These are phyloP conservation scores for Labeo calbasu DNA, from an alignment of 2,797 vertebrate genomes.

Conservation along the genomic window DNA sequence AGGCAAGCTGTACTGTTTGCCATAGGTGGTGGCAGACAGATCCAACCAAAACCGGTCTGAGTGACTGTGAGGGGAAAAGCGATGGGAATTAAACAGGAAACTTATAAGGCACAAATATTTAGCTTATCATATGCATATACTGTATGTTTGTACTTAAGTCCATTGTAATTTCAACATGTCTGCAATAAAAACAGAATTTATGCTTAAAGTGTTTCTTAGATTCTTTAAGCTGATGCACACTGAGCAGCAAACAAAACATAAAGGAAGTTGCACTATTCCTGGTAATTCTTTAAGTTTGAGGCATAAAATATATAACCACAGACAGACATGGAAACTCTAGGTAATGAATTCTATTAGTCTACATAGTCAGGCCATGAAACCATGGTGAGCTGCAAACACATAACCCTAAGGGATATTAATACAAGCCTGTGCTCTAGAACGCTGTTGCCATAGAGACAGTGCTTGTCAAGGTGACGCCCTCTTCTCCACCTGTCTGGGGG, in stretches of 20 bases:
- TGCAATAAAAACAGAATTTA: background rate
- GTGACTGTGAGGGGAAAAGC: background rate
- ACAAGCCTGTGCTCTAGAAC: conserved; percentile 22
- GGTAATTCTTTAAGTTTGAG: background rate
- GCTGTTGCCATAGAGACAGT: conserved; percentile 53
- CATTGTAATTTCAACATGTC: background rate
- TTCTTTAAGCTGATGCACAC: background rate
- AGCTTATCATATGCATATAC: background rate
- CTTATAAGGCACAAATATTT: conserved; percentile 1
- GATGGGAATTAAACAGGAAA: background rate
- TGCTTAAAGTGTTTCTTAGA: background rate
- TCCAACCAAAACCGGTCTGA: conserved; percentile 6
- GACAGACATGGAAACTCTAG: background rate
- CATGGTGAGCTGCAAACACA: conserved; percentile 37
- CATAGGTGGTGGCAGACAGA: conserved; percentile 39
- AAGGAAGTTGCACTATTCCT: conserved; percentile 6
- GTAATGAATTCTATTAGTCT: background rate
- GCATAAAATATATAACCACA: background rate
- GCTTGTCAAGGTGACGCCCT: conserved; percentile 33
- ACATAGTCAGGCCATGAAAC: conserved; percentile 1
- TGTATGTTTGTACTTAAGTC: background rate
- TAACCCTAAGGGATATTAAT: conserved; percentile 27
- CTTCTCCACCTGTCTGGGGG: conserved; percentile 34
- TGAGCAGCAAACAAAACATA: background rate
- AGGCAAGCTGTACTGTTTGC: conserved; percentile 52